These are phyloP conservation scores for Lepidochrysops patricia DNA, from an alignment of 2,888 invertebrate genomes.

Conservation along the genomic window DNA sequence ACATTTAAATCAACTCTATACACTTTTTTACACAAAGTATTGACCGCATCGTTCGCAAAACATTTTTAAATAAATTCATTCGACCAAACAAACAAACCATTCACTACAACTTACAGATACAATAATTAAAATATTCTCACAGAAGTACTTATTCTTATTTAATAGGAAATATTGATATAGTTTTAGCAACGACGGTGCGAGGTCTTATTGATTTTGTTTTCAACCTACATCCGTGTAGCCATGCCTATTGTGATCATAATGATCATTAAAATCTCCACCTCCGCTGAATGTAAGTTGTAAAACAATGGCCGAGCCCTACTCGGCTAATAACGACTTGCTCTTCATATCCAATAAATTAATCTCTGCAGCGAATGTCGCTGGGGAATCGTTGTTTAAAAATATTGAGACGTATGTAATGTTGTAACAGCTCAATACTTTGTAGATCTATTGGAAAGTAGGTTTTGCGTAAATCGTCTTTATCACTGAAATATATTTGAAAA, in stretches of 20 bases:
- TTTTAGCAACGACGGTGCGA: not conserved
- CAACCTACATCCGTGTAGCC: slow-evolving; percentile 10
- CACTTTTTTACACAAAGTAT: not conserved
- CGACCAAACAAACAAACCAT: not conserved
- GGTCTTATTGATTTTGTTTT: not conserved
- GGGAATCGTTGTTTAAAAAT: slow-evolving; percentile 26
- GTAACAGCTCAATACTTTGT: no score
- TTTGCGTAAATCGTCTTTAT: no score
- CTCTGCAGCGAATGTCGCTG: slow-evolving; percentile 26
- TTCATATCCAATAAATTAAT: slow-evolving; percentile 30
- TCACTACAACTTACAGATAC: not conserved
- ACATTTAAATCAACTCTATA: not conserved
- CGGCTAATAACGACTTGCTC: slow-evolving; percentile 24
- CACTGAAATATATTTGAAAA: no score
- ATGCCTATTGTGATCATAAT: slow-evolving; percentile 21
- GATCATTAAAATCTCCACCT: slow-evolving; percentile 24
- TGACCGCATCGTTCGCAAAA: not conserved
- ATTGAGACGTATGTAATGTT: slow-evolving; percentile 20
- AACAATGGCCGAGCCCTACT: slow-evolving; percentile 25
- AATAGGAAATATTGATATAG: not conserved
- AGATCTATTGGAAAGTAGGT: no score
- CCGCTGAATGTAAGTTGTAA: slow-evolving; percentile 24
- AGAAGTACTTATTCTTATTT: not conserved
- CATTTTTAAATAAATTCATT: not conserved
- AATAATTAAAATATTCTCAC: not conserved